These are phyloP conservation scores for Eupithecia pulchellata DNA, from an alignment of 2,888 invertebrate species.

Conservation along the genomic window DNA sequence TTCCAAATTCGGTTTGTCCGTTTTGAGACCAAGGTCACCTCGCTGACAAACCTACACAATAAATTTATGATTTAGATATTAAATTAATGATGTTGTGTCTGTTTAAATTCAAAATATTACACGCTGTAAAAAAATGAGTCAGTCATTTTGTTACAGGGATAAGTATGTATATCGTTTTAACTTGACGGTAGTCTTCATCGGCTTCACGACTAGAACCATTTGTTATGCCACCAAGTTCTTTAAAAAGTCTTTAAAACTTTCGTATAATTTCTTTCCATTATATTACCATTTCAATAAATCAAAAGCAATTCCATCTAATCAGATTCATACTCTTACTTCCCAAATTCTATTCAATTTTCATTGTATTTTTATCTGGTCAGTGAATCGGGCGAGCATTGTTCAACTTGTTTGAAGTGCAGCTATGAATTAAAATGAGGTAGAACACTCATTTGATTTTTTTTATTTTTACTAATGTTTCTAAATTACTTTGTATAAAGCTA, in stretches of 20 bases:
- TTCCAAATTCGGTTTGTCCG: too few species aligned
- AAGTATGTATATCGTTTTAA: neutral
- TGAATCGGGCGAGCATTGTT: conserved; percentile 7
- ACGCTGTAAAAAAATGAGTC: too few species aligned
- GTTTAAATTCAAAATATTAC: too few species aligned
- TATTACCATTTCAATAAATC: neutral
- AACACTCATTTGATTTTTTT: too few species aligned
- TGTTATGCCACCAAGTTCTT: too few species aligned
- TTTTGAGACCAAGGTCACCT: too few species aligned
- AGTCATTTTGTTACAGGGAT: too few species aligned
- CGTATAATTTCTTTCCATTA: neutral
- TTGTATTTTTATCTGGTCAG: conserved; percentile 12
- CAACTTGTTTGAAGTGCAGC: neutral
- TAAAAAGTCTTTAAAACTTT: neutral
- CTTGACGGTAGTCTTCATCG: neutral
- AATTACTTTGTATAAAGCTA: too few species aligned
- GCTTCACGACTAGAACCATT: neutral
- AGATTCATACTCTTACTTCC: conserved; percentile 10
- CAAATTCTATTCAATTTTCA: conserved; percentile 10
- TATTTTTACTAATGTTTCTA: too few species aligned
- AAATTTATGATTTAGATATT: too few species aligned
- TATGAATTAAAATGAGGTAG: neutral
- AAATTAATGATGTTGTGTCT: too few species aligned
- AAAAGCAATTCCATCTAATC: conserved; percentile 6
- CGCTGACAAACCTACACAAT: too few species aligned